Percentiles rank a stretch among this genome's conserved stretches.
Conservation (phyloP, 2,797 vertebrate species). For the Amblyopsis hoosieri region DNA sequence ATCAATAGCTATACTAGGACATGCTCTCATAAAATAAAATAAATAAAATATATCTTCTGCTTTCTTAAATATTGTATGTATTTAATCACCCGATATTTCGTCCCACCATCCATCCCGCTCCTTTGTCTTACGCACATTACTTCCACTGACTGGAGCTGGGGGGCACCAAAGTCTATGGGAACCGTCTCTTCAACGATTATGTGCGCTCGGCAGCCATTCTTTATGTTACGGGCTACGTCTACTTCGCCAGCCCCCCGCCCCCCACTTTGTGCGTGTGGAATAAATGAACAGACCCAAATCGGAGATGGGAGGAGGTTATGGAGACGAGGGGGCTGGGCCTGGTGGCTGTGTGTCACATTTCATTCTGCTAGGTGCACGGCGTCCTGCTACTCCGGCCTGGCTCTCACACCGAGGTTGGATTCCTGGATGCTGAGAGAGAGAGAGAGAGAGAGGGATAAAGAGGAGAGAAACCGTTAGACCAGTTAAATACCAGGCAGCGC, state of each 20-base stretch:
- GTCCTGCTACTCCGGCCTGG: slow-evolving; percentile 50
- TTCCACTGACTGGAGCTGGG: slow-evolving; percentile 78
- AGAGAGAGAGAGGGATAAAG: neutral
- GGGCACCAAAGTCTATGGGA: slow-evolving; percentile 80
- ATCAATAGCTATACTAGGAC: too few relatives aligned
- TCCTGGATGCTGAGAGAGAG: slow-evolving; percentile 74
- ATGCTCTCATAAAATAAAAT: too few relatives aligned
- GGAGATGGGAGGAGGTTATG: slow-evolving; percentile 26
- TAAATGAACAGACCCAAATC: slow-evolving; percentile 75
- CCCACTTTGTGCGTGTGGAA: slow-evolving; percentile 75
- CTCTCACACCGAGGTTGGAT: slow-evolving; percentile 31
- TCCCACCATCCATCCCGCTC: slow-evolving; percentile 17
- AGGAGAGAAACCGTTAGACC: slow-evolving; percentile 30
- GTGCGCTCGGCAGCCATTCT: slow-evolving; percentile 32
- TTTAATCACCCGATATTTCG: slow-evolving; percentile 32
- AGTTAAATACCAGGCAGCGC: slow-evolving; percentile 15
- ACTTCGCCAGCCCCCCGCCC: slow-evolving; percentile 31
- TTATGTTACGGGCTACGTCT: slow-evolving; percentile 38
- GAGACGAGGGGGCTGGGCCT: slow-evolving; percentile 67
- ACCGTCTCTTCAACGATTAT: slow-evolving; percentile 45
- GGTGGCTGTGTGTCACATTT: slow-evolving; percentile 70
- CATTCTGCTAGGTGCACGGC: slow-evolving; percentile 70
- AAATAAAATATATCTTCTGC: too few relatives aligned
- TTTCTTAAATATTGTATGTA: slow-evolving; percentile 13
- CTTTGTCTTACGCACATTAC: slow-evolving; percentile 74